Evolutionary conservation across 2,113 vertebrate genomes (phyloP), one percentile per base, ranked within the genome.

Genomic region (Ascaphus truei): DNA sequence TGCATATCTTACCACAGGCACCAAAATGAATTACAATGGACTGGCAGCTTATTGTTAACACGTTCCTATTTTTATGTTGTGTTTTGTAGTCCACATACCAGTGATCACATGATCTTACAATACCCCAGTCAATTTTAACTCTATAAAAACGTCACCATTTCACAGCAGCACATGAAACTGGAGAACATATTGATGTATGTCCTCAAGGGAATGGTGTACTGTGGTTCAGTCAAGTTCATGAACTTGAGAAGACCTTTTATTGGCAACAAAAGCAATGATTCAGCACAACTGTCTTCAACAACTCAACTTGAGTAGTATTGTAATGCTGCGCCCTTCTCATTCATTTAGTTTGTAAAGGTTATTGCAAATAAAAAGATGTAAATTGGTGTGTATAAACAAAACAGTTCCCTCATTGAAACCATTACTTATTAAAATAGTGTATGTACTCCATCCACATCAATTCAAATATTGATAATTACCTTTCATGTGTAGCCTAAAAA

Each of bases 401-500:
- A 45, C 9, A 18, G 41, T n/a, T n/a, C 41, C 13, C 20, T 45
- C 10, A 20, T 45, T 45, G 10, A 45, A 7, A 7, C 36, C 41
- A 18, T 45, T 18, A 45, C 41, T 18, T 7, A 45, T 6, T 18
- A n/a, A 45, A 45, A 20, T 18, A 18, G n/a, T 18, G n/a, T 18
- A 45, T 18, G n/a, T n/a, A n/a, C n/a, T n/a, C n/a, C 41, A 45
- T 45, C 16, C 41, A 45, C 41, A 45, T 18, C 41, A 45, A 20
- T 18, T 45, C 41, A 45, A 45, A 45, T 45, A 45, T 45, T 45
- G 41, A 16, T 45, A 45, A 18, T 45, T 73, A 77, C 76, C 68
- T 73, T 56, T 68, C 64, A 63, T 65, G 13, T 75, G 71, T 51
- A 55, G 9, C 12, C n/a, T 27, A 31, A 8, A 30, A 66, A 66